Percentiles rank a stretch among this genome's conserved stretches.
These are phyloP conservation scores for Chaetodon trifascialis DNA, from an alignment of 2,113 vertebrate genomes.

Conservation along the genomic window DNA sequence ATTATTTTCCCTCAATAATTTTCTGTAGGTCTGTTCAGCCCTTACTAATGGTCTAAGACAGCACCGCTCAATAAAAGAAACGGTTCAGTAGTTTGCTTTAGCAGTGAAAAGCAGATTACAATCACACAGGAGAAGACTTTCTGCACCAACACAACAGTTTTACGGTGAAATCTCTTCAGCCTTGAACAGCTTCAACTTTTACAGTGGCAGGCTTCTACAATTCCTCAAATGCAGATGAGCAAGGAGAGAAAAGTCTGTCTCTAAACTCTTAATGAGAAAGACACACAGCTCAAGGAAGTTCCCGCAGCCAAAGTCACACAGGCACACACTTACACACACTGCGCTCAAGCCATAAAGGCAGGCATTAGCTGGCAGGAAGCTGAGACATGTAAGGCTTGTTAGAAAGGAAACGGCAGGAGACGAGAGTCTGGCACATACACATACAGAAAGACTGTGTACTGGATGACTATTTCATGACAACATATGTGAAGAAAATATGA, in stretches of 20 bases:
- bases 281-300: conserved; percentile 9
- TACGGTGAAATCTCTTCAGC: conserved; percentile 4
- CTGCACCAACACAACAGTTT: conserved; percentile 9
- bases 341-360: conserved; percentile 25
- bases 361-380: conserved; percentile 18
- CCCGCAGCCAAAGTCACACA: conserved; percentile 14
- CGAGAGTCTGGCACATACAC: conserved; percentile 22
- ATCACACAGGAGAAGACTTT: background rate
- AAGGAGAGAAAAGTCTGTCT: conserved; percentile 22
- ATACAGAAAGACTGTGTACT: conserved; percentile 20
- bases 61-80: conserved; percentile 18
- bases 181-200: conserved; percentile 29
- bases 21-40: conserved; percentile 10
- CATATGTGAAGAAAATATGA: background rate
- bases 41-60: conserved; percentile 9
- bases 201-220: background rate
- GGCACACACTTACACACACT: conserved; percentile 7
- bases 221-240: conserved; percentile 9
- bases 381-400: conserved; percentile 18
- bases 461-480: background rate
- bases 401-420: conserved; percentile 20
- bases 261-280: conserved; percentile 31
- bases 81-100: conserved; percentile 5
- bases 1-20: conserved; percentile 8
- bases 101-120: background rate